These are phyloP conservation scores for Channa argus DNA, from an alignment of 2,113 vertebrate genomes.

Conservation along the genomic window DNA sequence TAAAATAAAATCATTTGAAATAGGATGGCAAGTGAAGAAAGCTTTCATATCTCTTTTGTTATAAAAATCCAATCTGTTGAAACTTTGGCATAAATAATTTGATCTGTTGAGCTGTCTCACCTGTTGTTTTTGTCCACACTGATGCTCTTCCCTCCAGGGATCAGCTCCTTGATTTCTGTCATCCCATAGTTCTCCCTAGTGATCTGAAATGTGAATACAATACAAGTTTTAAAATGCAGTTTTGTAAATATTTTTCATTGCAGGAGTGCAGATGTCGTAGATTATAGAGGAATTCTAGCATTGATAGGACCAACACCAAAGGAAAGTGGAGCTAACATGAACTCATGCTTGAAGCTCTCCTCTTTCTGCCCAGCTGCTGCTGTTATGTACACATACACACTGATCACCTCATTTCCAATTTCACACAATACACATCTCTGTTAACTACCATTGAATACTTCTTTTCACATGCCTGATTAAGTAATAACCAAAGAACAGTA, in stretches of 20 bases:
- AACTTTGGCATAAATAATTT: neutral
- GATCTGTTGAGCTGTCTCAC: conserved; percentile 68
- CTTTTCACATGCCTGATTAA: no score
- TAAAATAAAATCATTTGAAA: neutral
- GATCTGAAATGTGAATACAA: conserved; percentile 83
- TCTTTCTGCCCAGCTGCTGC: no score
- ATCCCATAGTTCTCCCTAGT: conserved; percentile 95
- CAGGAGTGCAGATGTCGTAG: neutral
- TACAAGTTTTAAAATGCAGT: neutral
- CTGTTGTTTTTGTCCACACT: conserved; percentile 91
- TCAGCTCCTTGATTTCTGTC: conserved; percentile 90
- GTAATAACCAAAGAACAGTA: no score
- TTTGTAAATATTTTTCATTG: neutral
- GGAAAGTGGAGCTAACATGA: no score
- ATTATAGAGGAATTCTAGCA: no score
- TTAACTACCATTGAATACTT: no score
- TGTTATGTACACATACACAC: no score
- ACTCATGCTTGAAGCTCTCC: no score
- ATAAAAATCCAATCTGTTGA: neutral
- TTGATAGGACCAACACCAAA: no score
- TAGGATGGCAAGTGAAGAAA: neutral
- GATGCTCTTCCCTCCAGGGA: conserved; percentile 90
- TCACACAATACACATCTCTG: no score
- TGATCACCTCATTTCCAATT: no score
- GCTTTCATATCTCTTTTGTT: neutral